These are phyloP conservation scores for Anastrepha ludens DNA, from an alignment of 1,140 invertebrate species.

Conservation along the genomic window DNA sequence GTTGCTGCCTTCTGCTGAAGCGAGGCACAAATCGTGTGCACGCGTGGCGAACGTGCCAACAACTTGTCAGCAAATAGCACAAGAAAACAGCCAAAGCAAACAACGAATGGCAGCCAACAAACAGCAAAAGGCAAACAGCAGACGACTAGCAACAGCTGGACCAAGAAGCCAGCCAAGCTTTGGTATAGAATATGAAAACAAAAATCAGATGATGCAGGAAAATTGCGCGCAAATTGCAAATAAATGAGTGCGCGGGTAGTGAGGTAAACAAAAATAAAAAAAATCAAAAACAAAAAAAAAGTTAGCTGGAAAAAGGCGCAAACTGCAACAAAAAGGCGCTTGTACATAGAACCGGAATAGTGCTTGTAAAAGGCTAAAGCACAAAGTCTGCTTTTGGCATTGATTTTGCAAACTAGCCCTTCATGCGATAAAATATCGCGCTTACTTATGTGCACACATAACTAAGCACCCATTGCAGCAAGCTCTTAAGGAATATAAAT, in stretches of 20 bases:
- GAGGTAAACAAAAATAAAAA: not conserved
- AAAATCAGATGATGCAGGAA: constrained; percentile 48
- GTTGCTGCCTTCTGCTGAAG: constrained; percentile 7
- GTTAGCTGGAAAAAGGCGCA: not conserved
- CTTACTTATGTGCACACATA: not conserved
- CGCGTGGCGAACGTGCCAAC: constrained; percentile 48
- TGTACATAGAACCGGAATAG: not conserved
- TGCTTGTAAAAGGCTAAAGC: not conserved
- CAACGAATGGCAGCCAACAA: not conserved
- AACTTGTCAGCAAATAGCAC: constrained; percentile 44
- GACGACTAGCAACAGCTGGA: constrained; percentile 8
- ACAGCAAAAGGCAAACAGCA: not conserved
- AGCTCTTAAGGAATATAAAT: not conserved
- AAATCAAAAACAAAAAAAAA: not conserved
- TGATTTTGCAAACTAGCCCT: constrained; percentile 18
- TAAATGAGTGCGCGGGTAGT: not conserved
- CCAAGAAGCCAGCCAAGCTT: not conserved
- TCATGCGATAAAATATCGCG: not conserved
- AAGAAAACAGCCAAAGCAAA: not conserved
- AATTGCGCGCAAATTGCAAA: constrained; percentile 52
- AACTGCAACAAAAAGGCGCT: not conserved
- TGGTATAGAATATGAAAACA: constrained; percentile 31
- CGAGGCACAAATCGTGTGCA: constrained; percentile 31
- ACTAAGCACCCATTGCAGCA: not conserved
- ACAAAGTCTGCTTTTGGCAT: constrained; percentile 43